Evolutionary conservation across 2,113 vertebrate species (phyloP).

Genomic region (Sinocyclocheilus grahami): DNA sequence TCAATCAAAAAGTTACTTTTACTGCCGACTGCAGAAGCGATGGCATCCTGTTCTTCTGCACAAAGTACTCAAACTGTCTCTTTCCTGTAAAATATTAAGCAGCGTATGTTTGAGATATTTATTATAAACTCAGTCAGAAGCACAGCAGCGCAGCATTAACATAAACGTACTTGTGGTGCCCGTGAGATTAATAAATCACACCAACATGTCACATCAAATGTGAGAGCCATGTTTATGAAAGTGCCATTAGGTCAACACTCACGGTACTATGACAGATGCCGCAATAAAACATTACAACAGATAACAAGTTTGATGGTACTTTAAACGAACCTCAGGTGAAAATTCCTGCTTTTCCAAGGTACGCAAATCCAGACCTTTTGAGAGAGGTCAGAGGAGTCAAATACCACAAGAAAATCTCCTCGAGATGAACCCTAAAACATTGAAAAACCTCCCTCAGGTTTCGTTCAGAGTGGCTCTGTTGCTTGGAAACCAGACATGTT

Average conservation of each 20-base stretch:
- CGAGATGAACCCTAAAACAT: constrained; percentile 67
- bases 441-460: constrained; percentile 66
- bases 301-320: constrained; percentile 36
- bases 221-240: constrained; percentile 35
- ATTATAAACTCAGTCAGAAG: constrained; percentile 30
- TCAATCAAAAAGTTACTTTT: neutral
- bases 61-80: constrained; percentile 11
- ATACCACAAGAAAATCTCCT: constrained; percentile 72
- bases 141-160: constrained; percentile 20
- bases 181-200: constrained; percentile 20
- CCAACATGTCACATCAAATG: constrained; percentile 38
- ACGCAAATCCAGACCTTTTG: constrained; percentile 69
- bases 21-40: neutral
- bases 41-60: neutral
- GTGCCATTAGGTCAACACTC: constrained; percentile 28
- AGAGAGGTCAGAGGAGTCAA: constrained; percentile 64
- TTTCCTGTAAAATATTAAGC: constrained; percentile 21
- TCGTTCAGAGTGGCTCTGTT: constrained; percentile 67
- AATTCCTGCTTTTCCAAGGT: too few relatives aligned
- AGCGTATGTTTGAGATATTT: neutral
- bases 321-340: too few relatives aligned
- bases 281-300: constrained; percentile 30
- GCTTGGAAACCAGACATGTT: constrained; percentile 70
- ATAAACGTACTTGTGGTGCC: neutral
- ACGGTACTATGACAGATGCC: neutral